phyloP scores from a whole-genome alignment of 64 coral and sea anemone genomes.

The Stylophora pistillata region DNA sequence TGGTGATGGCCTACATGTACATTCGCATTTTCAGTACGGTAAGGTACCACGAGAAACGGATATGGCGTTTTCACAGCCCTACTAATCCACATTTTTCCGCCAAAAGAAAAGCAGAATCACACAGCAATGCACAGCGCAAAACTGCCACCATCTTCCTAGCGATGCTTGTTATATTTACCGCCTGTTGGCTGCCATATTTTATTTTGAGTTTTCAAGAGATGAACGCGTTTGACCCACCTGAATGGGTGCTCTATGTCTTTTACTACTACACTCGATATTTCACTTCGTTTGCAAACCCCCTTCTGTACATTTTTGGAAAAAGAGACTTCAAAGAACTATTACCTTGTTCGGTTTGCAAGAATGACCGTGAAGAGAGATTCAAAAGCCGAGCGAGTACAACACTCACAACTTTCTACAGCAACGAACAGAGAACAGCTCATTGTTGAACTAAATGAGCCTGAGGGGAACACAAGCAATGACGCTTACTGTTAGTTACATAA shows the following conservation, averaged over 20 bases:
- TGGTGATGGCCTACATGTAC: constrained; percentile 40
- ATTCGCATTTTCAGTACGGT: constrained; percentile 43
- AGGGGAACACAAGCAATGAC: background rate
- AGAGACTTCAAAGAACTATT: constrained; percentile 72
- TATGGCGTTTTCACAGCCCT: constrained; percentile 42
- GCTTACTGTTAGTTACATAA: background rate
- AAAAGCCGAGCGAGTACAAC: constrained; percentile 2
- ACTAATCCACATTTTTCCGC: background rate
- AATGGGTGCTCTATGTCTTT: constrained; percentile 60
- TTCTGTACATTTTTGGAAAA: constrained; percentile 73
- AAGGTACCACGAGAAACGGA: constrained; percentile 61
- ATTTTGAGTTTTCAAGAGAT: constrained; percentile 36
- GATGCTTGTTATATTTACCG: constrained; percentile 61
- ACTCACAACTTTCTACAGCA: background rate
- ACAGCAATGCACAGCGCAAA: constrained; percentile 55
- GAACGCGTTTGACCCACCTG: background rate
- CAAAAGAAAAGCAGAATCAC: background rate
- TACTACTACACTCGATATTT: constrained; percentile 63
- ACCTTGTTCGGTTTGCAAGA: background rate
- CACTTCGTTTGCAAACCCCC: constrained; percentile 61
- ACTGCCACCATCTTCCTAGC: constrained; percentile 48
- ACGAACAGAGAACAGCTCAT: background rate
- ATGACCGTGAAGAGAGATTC: background rate
- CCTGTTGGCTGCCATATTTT: constrained; percentile 76
- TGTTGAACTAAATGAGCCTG: background rate